Conservation (phyloP, 2,888 invertebrate genomes). For the Eubasilissa splendida region DNA sequence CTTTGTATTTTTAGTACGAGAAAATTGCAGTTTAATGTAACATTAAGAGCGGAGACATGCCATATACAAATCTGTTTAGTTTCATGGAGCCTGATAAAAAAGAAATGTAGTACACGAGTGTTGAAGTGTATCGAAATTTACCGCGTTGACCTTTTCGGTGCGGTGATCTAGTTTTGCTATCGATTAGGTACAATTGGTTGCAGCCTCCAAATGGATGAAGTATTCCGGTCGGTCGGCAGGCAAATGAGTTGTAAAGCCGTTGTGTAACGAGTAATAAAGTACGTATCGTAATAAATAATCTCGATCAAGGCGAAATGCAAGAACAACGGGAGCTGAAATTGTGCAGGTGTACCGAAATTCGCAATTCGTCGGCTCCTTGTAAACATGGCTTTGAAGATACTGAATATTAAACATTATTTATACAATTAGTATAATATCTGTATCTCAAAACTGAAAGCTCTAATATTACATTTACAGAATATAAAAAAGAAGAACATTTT, state of each 20-base stretch:
- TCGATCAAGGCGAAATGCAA: conserved; percentile 8
- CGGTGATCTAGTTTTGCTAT: neutral
- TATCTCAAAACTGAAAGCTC: too few species aligned
- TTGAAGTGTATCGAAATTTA: neutral
- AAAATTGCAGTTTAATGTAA: conserved; percentile 24
- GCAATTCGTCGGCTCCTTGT: too few species aligned
- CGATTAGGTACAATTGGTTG: neutral
- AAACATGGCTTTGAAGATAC: too few species aligned
- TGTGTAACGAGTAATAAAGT: conserved; percentile 18
- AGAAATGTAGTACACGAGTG: neutral
- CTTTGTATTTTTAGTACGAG: conserved; percentile 1
- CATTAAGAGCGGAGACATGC: conserved; percentile 2
- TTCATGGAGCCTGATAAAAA: conserved; percentile 3
- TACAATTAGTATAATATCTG: too few species aligned
- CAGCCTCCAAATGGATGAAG: conserved; percentile 5
- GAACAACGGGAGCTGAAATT: conserved; percentile 10
- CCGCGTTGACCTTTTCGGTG: neutral
- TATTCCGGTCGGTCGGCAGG: conserved; percentile 25
- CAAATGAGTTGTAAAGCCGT: conserved; percentile 29
- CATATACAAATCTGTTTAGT: neutral
- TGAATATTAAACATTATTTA: too few species aligned
- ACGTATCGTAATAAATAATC: conserved; percentile 21
- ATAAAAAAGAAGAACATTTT: too few species aligned
- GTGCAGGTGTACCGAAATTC: too few species aligned
- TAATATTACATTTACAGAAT: too few species aligned